Conservation (phyloP, 2,113 vertebrate genomes). For the Otis tarda region DNA sequence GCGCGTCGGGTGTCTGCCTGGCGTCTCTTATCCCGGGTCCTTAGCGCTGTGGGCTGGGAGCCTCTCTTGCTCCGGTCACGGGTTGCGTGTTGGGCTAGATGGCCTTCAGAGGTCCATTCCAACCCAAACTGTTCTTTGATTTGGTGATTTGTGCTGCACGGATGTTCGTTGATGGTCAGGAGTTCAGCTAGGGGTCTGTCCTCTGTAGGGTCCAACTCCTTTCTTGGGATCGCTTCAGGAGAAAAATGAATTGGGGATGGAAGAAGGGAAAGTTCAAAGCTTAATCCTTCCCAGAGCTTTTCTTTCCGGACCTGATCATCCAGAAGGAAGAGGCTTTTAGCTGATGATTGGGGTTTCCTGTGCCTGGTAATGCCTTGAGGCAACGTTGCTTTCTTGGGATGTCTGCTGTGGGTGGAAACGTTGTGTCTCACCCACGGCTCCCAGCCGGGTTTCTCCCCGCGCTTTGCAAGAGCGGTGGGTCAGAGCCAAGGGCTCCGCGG, state of each 20-base stretch:
- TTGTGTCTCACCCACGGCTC: neutral
- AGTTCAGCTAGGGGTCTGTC: fast-evolving
- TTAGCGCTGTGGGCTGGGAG: fast-evolving
- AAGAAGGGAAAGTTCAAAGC: neutral
- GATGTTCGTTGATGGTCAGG: fast-evolving
- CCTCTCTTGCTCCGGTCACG: fast-evolving
- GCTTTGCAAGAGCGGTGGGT: neutral
- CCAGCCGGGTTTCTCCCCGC: neutral
- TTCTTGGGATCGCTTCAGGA: neutral
- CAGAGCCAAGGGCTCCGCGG: neutral
- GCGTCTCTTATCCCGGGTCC: fast-evolving
- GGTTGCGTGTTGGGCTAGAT: no score
- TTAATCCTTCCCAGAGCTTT: neutral
- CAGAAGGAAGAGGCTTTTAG: neutral
- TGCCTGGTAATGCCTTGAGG: neutral
- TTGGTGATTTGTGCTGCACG: fast-evolving
- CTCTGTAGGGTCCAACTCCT: fast-evolving
- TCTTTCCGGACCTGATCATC: neutral
- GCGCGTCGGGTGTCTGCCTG: fast-evolving
- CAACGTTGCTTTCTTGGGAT: neutral
- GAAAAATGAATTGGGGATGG: fast-evolving
- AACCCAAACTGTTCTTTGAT: no score
- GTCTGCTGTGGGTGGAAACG: neutral
- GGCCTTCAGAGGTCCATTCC: no score
- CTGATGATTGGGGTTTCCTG: neutral